Base-by-base conservation (phyloP, 37 sponge, comb jelly and placozoan species). In the Tethya wilhelma region DNA sequence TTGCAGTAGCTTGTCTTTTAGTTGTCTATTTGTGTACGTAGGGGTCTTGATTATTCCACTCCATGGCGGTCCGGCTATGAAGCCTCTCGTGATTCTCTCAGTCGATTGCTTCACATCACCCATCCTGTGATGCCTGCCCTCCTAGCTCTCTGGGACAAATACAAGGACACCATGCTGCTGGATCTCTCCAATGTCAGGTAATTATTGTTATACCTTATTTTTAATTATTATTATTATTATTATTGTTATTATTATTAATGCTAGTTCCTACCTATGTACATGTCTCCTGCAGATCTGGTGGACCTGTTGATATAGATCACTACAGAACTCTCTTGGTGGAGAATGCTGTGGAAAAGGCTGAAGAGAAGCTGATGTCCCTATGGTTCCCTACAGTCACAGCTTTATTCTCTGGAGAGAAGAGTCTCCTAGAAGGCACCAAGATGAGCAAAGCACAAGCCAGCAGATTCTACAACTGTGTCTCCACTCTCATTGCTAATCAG, bases 21-120 rank as follows among this genome's bases (percentile, higher is more conserved):
- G 53, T 12, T 29, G 9, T 38, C 6, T 9, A 53, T 0, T 7
- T 56, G 71, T 36, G 22, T n/a, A 4, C 29, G 55, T 44, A 96
- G 93, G 44, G 96, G 96, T 8, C 76, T 95, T 58, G 98, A 98
- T 67, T 95, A 81, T 75, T 98, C 98, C 19, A 90, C 90, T 12
- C 87, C 94, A 2, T 98, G 98, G 98, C 60, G 87, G 59, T 81
- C 85, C 20, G 64, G 90, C 4, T 96, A 88, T 40, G 90, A 90
- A 33, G 49, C 26, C 26, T 79, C 94, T 58, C 25, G 87, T 41
- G 80, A 67, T 1, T 22, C 44, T 14, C 86, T 98, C 25, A 46
- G 29, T 25, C 36, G 14, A 9, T 63, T 32, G 17, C 90, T 98
- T 32, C 73, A 95, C 55, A 70, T 90, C 44, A 77, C 86, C 20